Percentiles rank a stretch among this genome's conserved stretches.
These are phyloP conservation scores for Cynocephalus volans DNA, from an alignment of 2,113 vertebrate genomes.

Conservation along the genomic window DNA sequence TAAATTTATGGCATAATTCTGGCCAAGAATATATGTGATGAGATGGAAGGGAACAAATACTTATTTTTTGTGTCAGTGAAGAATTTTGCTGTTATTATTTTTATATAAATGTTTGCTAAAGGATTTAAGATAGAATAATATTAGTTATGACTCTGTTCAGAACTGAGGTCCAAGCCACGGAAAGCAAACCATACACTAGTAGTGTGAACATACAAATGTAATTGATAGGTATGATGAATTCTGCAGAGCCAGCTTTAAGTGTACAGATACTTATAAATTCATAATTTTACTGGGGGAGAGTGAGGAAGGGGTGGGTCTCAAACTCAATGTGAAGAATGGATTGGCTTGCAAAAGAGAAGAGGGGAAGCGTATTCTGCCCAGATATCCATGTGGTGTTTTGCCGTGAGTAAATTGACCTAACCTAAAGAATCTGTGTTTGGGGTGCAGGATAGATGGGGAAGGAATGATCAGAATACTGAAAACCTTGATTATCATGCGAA, in stretches of 20 bases:
- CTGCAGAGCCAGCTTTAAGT: background rate
- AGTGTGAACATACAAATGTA: conserved; percentile 4
- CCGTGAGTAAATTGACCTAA: background rate
- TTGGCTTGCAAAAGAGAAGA: background rate
- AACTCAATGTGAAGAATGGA: background rate
- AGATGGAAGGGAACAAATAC: background rate
- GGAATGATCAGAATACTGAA: background rate
- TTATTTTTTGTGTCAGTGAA: conserved; percentile 32
- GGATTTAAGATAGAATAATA: conserved; percentile 20
- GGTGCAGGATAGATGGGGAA: background rate
- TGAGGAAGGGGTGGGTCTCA: background rate
- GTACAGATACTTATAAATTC: background rate
- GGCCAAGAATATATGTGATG: background rate
- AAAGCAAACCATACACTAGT: background rate
- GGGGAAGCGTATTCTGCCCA: background rate
- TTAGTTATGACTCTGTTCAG: conserved; percentile 23
- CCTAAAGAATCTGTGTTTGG: background rate
- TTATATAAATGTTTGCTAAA: background rate
- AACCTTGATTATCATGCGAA: background rate
- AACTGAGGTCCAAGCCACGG: background rate
- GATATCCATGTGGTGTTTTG: background rate
- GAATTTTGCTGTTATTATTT: conserved; percentile 4
- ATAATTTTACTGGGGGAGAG: background rate
- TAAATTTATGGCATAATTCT: conserved; percentile 19
- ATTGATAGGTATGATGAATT: background rate